These are phyloP conservation scores for Halichoerus grypus DNA, from an alignment of 2,113 vertebrate genomes.

Conservation along the genomic window DNA sequence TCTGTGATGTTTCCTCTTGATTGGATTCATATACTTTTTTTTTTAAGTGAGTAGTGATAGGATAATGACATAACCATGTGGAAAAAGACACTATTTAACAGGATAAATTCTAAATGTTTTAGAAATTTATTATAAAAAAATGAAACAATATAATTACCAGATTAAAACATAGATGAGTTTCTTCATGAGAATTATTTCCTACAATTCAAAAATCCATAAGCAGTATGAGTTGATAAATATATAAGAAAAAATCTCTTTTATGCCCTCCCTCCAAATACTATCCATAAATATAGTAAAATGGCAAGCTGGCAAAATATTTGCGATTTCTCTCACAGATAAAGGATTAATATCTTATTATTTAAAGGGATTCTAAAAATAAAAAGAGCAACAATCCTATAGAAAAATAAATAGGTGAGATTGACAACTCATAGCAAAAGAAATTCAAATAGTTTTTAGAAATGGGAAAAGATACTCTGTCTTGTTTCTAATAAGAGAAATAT, in stretches of 20 bases:
- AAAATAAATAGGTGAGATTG: background rate
- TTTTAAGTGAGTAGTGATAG: background rate
- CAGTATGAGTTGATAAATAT: background rate
- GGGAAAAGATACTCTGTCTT: background rate
- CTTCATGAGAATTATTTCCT: background rate
- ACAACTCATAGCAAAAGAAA: background rate
- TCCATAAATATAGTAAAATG: background rate
- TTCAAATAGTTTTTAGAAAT: conserved; percentile 26
- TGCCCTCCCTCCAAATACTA: background rate
- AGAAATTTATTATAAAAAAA: conserved; percentile 23
- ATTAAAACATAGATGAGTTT: conserved; percentile 10
- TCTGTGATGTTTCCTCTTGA: conserved; percentile 42
- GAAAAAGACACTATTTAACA: background rate
- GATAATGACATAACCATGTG: background rate
- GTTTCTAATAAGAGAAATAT: background rate
- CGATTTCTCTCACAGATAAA: background rate
- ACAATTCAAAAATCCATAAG: background rate
- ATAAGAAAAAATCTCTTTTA: background rate
- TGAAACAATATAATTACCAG: background rate
- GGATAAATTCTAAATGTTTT: conserved; percentile 46
- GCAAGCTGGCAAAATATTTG: conserved; percentile 8
- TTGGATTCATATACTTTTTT: background rate
- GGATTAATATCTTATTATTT: background rate
- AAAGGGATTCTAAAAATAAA: background rate
- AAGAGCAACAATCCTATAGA: background rate